Evolutionary conservation across 64 coral and sea anemone species (phyloP).

Genomic region (Trachythela sp.): DNA sequence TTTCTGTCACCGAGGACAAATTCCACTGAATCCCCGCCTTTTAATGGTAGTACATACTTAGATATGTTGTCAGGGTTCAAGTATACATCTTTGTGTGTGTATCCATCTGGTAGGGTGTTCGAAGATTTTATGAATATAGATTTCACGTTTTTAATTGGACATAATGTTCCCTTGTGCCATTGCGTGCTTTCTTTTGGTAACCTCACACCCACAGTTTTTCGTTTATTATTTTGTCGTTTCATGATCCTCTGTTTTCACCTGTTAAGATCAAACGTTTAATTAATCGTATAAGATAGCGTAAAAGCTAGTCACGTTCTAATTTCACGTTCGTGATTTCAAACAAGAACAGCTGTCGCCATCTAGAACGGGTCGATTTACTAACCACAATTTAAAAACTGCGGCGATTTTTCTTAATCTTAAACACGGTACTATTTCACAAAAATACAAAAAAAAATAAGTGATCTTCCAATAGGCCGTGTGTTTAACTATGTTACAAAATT

Average conservation of each 20-base stretch:
- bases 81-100: neutral
- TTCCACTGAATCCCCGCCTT: neutral
- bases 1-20: neutral
- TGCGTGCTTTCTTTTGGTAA: neutral
- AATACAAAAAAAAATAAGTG: no score
- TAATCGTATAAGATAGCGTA: no score
- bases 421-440: no score
- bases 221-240: neutral
- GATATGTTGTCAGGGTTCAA: neutral
- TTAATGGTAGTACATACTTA: neutral
- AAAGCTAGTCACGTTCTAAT: no score
- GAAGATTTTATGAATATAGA: neutral
- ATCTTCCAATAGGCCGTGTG: no score
- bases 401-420: no score
- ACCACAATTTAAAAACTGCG: no score
- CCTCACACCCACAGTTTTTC: neutral
- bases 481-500: no score
- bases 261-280: no score
- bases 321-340: no score
- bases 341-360: no score
- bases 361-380: no score
- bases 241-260: neutral
- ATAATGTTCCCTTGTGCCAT: neutral
- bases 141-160: neutral
- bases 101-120: neutral